Percentiles rank a stretch among this genome's conserved stretches.
phyloP scores from a whole-genome alignment of 1,140 invertebrate species.

The Drosophila malerkotliana region DNA sequence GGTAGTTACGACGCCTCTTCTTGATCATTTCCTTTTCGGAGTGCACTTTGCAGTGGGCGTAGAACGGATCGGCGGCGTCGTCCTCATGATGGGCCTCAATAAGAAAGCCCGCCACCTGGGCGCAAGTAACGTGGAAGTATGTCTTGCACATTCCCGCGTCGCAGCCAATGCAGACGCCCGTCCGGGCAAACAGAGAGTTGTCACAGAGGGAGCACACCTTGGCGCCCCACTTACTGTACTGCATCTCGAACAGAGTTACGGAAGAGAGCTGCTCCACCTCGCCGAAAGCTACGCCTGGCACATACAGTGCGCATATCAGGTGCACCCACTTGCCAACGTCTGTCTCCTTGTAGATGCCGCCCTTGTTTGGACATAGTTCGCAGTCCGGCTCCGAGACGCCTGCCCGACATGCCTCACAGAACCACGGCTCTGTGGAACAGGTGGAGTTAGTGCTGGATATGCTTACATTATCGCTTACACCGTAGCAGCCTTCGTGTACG shows the following conservation, averaged over 20 bases:
- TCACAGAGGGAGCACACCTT: slow-evolving; percentile 94
- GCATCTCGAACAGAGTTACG: slow-evolving; percentile 97
- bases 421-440: slow-evolving; percentile 98
- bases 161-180: slow-evolving; percentile 97
- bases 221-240: slow-evolving; percentile 96
- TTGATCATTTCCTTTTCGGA: slow-evolving; percentile 92
- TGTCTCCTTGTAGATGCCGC: slow-evolving; percentile 98
- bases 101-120: slow-evolving; percentile 95
- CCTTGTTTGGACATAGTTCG: slow-evolving; percentile 94
- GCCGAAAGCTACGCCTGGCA: slow-evolving; percentile 98
- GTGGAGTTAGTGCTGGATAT: slow-evolving; percentile 95
- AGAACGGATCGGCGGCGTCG: slow-evolving; percentile 98
- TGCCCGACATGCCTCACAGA: slow-evolving; percentile 98
- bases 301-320: slow-evolving; percentile 97
- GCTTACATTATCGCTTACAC: slow-evolving; percentile 96
- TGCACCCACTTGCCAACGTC: slow-evolving; percentile 99
- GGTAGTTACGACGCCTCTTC: slow-evolving; percentile 93
- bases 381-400: slow-evolving; percentile 93
- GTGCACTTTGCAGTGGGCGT: slow-evolving; percentile 97
- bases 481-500: slow-evolving; percentile 98
- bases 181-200: slow-evolving; percentile 93
- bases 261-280: slow-evolving; percentile 95
- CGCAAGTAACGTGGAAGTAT: slow-evolving; percentile 99
- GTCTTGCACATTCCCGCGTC: slow-evolving; percentile 99
- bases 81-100: slow-evolving; percentile 97